These are phyloP conservation scores for Zaprionus nigranus DNA, from an alignment of 1,140 invertebrate genomes.

Conservation along the genomic window DNA sequence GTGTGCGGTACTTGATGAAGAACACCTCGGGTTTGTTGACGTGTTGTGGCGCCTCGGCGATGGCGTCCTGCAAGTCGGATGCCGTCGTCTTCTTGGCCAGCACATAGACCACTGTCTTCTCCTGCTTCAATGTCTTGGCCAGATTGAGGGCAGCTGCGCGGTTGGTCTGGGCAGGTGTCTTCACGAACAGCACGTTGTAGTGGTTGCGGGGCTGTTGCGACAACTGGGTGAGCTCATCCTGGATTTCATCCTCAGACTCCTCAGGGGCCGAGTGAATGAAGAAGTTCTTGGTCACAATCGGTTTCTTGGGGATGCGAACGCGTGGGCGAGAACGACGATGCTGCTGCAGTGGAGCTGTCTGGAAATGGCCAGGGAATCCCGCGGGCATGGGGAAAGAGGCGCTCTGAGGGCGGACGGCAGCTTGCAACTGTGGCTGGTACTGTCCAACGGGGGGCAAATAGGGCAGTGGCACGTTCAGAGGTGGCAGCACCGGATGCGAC, in stretches of 20 bases:
- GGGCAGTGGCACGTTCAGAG: conserved; percentile 52
- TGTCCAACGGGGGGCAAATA: conserved; percentile 65
- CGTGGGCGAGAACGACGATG: conserved; percentile 70
- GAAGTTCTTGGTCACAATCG: conserved; percentile 82
- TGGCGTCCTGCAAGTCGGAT: conserved; percentile 90
- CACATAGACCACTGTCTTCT: conserved; percentile 94
- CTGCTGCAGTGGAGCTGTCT: conserved; percentile 64
- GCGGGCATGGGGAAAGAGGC: conserved; percentile 68
- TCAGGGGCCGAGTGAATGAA: conserved; percentile 82
- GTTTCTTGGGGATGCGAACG: conserved; percentile 65
- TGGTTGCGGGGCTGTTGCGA: conserved; percentile 79
- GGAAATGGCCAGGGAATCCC: conserved; percentile 68
- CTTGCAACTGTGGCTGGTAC: conserved; percentile 11
- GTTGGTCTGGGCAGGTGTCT: conserved; percentile 90
- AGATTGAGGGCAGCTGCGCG: conserved; percentile 88
- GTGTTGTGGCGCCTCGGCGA: conserved; percentile 87
- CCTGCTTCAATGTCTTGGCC: conserved; percentile 89
- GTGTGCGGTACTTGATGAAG: conserved; percentile 88
- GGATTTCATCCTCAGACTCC: conserved; percentile 79
- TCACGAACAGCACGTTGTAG: conserved; percentile 93
- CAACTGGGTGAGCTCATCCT: conserved; percentile 74
- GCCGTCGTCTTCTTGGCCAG: conserved; percentile 91
- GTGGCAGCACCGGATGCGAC: conserved; percentile 61
- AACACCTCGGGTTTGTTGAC: conserved; percentile 87
- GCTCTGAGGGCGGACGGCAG: neutral